Evolutionary conservation across 2,113 vertebrate species (phyloP).

Genomic region (Ceyx margarethae): DNA sequence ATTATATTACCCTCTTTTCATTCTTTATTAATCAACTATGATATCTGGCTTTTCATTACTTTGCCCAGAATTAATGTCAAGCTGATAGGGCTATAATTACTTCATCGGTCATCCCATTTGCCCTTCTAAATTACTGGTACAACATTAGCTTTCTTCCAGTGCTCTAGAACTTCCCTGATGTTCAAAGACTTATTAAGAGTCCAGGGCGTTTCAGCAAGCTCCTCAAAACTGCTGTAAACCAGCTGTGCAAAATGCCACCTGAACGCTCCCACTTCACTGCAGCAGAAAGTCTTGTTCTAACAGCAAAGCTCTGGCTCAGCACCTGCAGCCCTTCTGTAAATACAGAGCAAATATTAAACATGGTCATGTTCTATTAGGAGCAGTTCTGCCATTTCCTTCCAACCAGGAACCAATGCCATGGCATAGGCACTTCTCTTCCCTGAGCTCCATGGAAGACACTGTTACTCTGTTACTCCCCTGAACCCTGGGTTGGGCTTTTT

Average conservation of each 20-base stretch:
- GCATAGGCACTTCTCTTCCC: background rate
- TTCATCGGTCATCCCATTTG: slow-evolving; percentile 71
- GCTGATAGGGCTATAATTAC: slow-evolving; percentile 69
- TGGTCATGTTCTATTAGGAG: background rate
- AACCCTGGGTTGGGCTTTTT: accelerated
- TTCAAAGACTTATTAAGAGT: slow-evolving; percentile 54
- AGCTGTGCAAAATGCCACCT: background rate
- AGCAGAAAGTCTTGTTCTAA: background rate
- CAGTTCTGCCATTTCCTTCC: background rate
- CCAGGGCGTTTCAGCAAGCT: background rate
- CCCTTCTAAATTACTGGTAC: slow-evolving; percentile 70
- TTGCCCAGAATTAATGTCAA: slow-evolving; percentile 69
- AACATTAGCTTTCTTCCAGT: slow-evolving; percentile 60
- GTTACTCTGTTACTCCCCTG: background rate
- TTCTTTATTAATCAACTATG: slow-evolving; percentile 71
- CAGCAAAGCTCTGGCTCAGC: slow-evolving; percentile 5
- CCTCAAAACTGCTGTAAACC: slow-evolving; percentile 13
- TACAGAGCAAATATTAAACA: background rate
- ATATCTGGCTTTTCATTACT: slow-evolving; percentile 70
- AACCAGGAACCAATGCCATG: background rate
- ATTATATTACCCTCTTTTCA: slow-evolving; percentile 69
- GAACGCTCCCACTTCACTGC: background rate
- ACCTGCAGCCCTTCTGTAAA: background rate
- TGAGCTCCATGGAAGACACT: background rate
- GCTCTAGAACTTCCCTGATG: slow-evolving; percentile 34